phyloP scores from a whole-genome alignment of 2,797 vertebrate genomes.

The Neosilurus mollespiculum region DNA sequence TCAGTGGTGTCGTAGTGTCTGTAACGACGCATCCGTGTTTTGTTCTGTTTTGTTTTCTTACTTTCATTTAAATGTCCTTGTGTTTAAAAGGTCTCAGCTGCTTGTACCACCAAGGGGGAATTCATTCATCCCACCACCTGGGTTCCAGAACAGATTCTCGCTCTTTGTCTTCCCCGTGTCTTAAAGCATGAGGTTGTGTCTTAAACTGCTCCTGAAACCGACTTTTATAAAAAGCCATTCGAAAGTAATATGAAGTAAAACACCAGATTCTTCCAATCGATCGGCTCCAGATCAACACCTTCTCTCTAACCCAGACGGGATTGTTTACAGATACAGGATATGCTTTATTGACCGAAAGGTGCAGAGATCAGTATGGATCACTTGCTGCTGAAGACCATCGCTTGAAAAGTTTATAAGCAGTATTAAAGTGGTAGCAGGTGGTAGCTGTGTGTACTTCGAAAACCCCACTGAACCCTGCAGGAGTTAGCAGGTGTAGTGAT shows the following conservation, averaged over 20 bases:
- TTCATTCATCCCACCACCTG: not conserved
- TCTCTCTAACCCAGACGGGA: not conserved
- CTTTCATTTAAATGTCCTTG: not conserved
- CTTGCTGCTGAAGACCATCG: not conserved
- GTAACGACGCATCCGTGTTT: not conserved
- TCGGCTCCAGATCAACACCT: not conserved
- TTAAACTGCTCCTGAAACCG: not conserved
- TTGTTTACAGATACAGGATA: not conserved
- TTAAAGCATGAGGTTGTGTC: not conserved
- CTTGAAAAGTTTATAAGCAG: not conserved
- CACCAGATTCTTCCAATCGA: not conserved
- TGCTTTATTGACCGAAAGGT: not conserved
- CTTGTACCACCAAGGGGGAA: not conserved
- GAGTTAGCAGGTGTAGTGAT: not conserved
- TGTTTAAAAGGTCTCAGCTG: slow-evolving; percentile 7
- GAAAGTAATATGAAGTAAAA: not conserved
- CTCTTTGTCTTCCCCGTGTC: not conserved
- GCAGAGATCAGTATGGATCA: not conserved
- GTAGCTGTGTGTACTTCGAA: not conserved
- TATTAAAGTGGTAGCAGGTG: not conserved
- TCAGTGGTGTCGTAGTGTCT: not conserved
- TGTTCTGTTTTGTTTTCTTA: not conserved
- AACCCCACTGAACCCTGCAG: not conserved
- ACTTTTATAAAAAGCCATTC: not conserved
- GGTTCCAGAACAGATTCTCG: not conserved